These are phyloP conservation scores for Pseudorhiza aurosa DNA, from an alignment of 30 jellyfish, hydroid and myxozoan species.

Conservation along the genomic window DNA sequence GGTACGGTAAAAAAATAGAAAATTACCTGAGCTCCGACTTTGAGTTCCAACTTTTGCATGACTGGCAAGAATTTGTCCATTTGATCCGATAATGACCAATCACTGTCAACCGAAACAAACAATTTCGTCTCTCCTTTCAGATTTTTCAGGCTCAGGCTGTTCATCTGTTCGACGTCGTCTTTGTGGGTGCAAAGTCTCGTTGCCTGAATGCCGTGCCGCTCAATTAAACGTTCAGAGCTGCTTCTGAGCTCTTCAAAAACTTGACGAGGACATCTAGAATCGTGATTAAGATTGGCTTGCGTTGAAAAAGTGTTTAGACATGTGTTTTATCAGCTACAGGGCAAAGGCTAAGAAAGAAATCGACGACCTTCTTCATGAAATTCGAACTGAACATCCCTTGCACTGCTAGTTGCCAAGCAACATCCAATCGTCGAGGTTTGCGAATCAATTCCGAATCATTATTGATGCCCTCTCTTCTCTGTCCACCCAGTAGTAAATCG, in stretches of 20 bases:
- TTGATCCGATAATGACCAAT: constrained; percentile 43
- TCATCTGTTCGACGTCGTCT: constrained; percentile 85
- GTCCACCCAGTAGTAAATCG: too few species aligned
- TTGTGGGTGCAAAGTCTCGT: constrained; percentile 93
- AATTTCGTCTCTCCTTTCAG: constrained; percentile 64
- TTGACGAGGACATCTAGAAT: constrained; percentile 86
- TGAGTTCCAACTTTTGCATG: constrained; percentile 64
- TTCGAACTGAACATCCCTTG: too few species aligned
- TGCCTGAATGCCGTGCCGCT: constrained; percentile 78
- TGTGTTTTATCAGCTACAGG: too few species aligned
- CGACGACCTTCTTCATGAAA: too few species aligned
- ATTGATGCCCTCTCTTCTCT: too few species aligned
- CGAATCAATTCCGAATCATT: too few species aligned
- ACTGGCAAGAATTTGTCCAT: constrained; percentile 81
- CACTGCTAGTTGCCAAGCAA: not conserved
- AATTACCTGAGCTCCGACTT: constrained; percentile 95
- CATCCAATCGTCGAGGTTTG: too few species aligned
- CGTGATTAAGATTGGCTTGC: not conserved
- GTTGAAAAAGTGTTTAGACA: not conserved
- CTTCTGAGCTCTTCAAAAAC: constrained; percentile 30
- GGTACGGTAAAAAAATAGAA: too few species aligned
- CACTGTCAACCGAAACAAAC: constrained; percentile 74
- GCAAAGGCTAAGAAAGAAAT: too few species aligned
- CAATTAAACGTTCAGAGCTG: constrained; percentile 51
- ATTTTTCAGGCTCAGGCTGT: constrained; percentile 57